phyloP scores from a whole-genome alignment of 2,888 invertebrate genomes.

The Hyposoter dolosus region DNA sequence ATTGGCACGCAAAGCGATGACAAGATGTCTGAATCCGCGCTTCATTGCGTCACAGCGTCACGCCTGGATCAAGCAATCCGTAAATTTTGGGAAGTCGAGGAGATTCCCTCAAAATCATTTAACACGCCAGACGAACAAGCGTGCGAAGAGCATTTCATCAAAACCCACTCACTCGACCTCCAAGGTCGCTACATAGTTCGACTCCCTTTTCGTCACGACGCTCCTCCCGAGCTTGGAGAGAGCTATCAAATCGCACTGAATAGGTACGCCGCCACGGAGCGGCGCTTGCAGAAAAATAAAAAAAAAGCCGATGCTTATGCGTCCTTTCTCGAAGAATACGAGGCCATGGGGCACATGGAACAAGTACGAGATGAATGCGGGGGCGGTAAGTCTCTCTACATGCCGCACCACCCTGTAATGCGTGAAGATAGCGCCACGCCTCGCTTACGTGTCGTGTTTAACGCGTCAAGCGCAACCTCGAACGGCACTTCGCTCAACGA shows the following conservation, averaged over 20 bases:
- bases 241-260: conserved; percentile 69
- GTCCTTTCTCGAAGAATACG: conserved; percentile 65
- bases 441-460: conserved; percentile 61
- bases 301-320: conserved; percentile 54
- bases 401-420: conserved; percentile 35
- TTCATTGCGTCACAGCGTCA: conserved; percentile 4
- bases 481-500: conserved; percentile 62
- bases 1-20: not conserved
- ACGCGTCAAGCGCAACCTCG: conserved; percentile 61
- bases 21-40: not conserved
- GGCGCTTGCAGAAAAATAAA: conserved; percentile 59
- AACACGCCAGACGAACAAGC: conserved; percentile 66
- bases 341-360: conserved; percentile 63
- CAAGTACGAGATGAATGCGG: not conserved
- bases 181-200: conserved; percentile 73
- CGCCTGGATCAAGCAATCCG: conserved; percentile 4
- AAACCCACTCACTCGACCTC: not conserved
- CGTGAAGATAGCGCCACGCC: conserved; percentile 48
- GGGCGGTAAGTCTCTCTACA: not conserved
- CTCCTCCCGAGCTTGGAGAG: conserved; percentile 62
- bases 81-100: conserved; percentile 73
- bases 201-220: conserved; percentile 70
- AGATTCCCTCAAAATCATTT: conserved; percentile 52
- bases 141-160: conserved; percentile 71
- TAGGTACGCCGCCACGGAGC: conserved; percentile 70